phyloP scores from a whole-genome alignment of 1,140 invertebrate species.

The Zaprionus tsacasi region DNA sequence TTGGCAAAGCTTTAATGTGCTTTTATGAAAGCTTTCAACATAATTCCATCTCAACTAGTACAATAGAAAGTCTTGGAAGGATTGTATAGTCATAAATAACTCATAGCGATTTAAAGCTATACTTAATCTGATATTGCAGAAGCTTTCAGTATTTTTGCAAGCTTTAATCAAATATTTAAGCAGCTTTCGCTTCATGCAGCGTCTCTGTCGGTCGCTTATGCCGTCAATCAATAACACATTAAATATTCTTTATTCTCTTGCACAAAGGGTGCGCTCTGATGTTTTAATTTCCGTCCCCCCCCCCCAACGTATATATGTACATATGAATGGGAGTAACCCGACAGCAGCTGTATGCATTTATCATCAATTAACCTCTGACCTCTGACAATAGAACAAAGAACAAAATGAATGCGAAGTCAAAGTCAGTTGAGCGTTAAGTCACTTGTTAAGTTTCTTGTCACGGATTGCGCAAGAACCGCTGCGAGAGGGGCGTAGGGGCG shows the following conservation, averaged over 20 bases:
- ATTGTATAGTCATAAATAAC: not conserved
- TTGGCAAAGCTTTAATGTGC: not conserved
- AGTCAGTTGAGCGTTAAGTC: constrained; percentile 26
- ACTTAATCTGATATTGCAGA: not conserved
- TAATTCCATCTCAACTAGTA: not conserved
- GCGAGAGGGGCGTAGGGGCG: not conserved
- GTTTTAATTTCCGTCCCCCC: constrained; percentile 57
- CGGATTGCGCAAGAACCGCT: constrained; percentile 21
- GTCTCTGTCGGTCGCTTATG: not conserved
- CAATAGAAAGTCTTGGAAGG: not conserved
- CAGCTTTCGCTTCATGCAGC: not conserved
- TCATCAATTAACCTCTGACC: constrained; percentile 80
- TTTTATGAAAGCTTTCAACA: not conserved
- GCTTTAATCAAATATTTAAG: not conserved
- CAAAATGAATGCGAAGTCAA: constrained; percentile 40
- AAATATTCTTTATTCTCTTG: constrained; percentile 9
- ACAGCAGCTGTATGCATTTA: constrained; percentile 47
- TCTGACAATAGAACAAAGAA: constrained; percentile 56
- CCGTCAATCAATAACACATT: constrained; percentile 3
- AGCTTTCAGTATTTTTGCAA: not conserved
- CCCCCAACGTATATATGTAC: too few relatives aligned
- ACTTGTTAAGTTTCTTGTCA: not conserved
- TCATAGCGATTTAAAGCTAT: not conserved
- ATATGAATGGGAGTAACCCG: constrained; percentile 12
- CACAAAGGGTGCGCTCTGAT: constrained; percentile 45